These are phyloP conservation scores for Cephus rjabovi DNA, from an alignment of 2,888 invertebrate genomes.

Conservation along the genomic window DNA sequence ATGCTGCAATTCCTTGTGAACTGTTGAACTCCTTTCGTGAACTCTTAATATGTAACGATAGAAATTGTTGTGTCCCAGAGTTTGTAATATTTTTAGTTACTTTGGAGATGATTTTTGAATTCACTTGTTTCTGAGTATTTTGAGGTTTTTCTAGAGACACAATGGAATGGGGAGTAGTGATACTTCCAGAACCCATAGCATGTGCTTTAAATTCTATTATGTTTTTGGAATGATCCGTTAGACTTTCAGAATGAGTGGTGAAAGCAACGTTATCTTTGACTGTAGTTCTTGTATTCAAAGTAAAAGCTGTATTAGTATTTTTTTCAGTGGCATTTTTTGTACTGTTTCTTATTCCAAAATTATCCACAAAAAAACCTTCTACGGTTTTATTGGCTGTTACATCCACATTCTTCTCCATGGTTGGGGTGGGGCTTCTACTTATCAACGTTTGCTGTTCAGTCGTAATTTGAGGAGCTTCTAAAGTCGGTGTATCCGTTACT, in stretches of 20 bases:
- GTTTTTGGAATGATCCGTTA: too few species aligned
- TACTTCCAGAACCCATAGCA: background rate
- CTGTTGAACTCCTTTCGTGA: background rate
- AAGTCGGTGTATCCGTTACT: background rate
- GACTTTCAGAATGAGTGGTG: too few species aligned
- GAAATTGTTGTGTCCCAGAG: background rate
- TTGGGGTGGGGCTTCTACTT: background rate
- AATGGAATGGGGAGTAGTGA: background rate
- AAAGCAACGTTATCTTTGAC: too few species aligned
- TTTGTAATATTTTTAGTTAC: background rate
- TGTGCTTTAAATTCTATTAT: too few species aligned
- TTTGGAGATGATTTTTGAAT: background rate
- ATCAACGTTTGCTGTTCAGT: background rate
- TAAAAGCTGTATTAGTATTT: too few species aligned
- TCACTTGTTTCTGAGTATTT: background rate
- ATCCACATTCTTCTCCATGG: background rate
- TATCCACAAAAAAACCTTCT: background rate
- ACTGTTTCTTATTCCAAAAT: background rate
- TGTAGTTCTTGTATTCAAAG: too few species aligned
- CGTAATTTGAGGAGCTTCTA: background rate
- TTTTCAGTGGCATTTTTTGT: background rate
- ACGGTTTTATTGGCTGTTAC: background rate
- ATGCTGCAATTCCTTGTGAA: background rate
- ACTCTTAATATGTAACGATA: background rate
- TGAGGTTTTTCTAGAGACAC: background rate